A percentile compares a stretch with the other conserved stretches of the same genome.
These are phyloP conservation scores for Enhydra lutris DNA, from an alignment of 2,113 vertebrate species.

Conservation along the genomic window DNA sequence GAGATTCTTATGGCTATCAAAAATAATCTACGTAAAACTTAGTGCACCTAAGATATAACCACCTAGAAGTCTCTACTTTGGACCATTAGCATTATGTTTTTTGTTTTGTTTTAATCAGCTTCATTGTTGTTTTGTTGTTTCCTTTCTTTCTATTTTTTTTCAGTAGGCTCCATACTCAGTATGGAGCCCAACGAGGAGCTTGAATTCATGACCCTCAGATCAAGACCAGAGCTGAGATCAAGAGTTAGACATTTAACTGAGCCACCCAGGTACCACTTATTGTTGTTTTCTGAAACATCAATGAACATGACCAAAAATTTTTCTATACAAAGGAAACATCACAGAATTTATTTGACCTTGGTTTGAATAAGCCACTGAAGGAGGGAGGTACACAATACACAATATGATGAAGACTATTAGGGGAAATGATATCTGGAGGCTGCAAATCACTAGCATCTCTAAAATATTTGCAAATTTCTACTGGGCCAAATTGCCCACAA, in stretches of 20 bases:
- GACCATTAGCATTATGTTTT: neutral
- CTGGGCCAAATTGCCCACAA: constrained; percentile 80
- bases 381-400: constrained; percentile 67
- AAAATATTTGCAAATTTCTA: constrained; percentile 80
- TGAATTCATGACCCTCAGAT: neutral
- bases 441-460: constrained; percentile 76
- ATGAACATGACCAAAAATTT: constrained; percentile 7
- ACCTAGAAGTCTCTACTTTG: neutral
- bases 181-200: neutral
- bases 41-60: neutral
- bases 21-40: neutral
- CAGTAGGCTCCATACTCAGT: neutral
- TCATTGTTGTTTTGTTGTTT: neutral
- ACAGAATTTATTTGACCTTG: constrained; percentile 40
- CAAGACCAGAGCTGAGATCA: neutral
- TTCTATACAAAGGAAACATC: constrained; percentile 22
- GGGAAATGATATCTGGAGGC: constrained; percentile 78
- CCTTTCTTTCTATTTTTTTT: neutral
- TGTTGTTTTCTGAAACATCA: neutral
- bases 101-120: neutral
- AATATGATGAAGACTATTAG: constrained; percentile 59
- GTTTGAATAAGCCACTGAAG: constrained; percentile 43
- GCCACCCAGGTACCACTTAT: neutral
- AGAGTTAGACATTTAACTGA: neutral
- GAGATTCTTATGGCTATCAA: neutral